Base-by-base conservation (phyloP, 2,888 invertebrate species). In the Lottia gigantea region DNA sequence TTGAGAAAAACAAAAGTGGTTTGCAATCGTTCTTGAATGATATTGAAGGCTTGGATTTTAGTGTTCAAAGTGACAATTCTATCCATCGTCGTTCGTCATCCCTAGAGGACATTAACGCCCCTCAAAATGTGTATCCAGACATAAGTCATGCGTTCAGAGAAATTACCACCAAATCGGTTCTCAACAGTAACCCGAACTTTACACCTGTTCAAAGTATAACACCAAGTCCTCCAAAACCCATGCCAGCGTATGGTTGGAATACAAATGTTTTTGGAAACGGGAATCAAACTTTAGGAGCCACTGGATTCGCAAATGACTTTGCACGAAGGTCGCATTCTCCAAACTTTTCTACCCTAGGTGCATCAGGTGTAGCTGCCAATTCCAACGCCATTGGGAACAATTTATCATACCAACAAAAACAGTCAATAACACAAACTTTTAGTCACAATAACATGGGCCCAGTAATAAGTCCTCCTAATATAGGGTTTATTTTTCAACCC, bases 111-210 rank as follows among this genome's bases (percentile, higher is more conserved):
- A 45, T 74, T 40, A 69, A 70, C 19, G 64, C 55, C n/a, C 67
- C 63, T 4, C 67, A 75, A n/a, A 61, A 71, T 31, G 64, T 78
- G 3, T 84, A 84, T 68, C 84, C 84, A 25, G 84, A 84, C 67
- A 83, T 83, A n/a, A 81, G 82, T 31, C 75, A 73, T 72, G 83
- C 80, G 23, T 84, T 84, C 70, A 78, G 76, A 71, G 82, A 78
- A 40, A 69, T 80, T 6, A 63, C 70, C 23, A 46, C 15, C 2
- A 49, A 23, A 31, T 63, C 46, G 0, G 46, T 46, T 31, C 49
- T 31, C 45, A 7, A 49, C 40, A 23, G 16, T 49, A 61, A 26
- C 23, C 31, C 67, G 46, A 26, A 45, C 19, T 66, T 69, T 46
- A 64, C 64, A 64, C 70, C 67, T 2, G 46, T 25, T 15, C 55